Evolutionary conservation across 2,797 vertebrate species (phyloP), one percentile per base, ranked within the genome.

Genomic region (Spinibarbus caldwelli): DNA sequence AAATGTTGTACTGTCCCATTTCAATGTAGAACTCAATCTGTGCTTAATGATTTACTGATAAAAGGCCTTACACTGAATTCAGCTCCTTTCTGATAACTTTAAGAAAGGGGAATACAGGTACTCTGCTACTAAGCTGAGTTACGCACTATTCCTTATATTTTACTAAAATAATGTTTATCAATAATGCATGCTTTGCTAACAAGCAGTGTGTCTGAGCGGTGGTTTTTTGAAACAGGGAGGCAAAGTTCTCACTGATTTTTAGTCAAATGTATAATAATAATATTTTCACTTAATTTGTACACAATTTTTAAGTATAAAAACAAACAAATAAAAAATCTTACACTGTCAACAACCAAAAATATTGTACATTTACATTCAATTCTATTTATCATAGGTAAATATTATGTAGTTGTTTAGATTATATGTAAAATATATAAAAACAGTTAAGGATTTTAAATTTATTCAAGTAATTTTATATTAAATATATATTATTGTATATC

Each of bases 21-120:
- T 95, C 94, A 94, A 94, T 95, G 92, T 94, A 90, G 89, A 94
- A 92, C 90, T 94, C 92, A 92, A 92, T 95, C 93, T 92, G 49
- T 38, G 92, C 89, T 92, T 91, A 90, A 95, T 94, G 92, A 92
- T 91, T 92, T 92, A 87, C 92, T 93, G 92, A 95, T 92, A 95
- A 94, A 95, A 91, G 88, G 89, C 91, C 93, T 93, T 73, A 45
- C 6, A 72, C 31, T 29, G 43, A 72, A 45, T 72, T 72, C 7
- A 72, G 14, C 41, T 45, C 19, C 17, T 36, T 68, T 68, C 34
- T 68, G 66, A 23, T 45, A 49, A 49, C 85, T 26, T 78, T 64
- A 45, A 66, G 54, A 54, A 81, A 66, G 21, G 26, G 68, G 6
- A 41, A 41, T 41, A 41, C 21, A 41, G 67, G 36, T 14, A 70